Conservation (phyloP, 2,888 invertebrate genomes). For the Philereme transversata region DNA sequence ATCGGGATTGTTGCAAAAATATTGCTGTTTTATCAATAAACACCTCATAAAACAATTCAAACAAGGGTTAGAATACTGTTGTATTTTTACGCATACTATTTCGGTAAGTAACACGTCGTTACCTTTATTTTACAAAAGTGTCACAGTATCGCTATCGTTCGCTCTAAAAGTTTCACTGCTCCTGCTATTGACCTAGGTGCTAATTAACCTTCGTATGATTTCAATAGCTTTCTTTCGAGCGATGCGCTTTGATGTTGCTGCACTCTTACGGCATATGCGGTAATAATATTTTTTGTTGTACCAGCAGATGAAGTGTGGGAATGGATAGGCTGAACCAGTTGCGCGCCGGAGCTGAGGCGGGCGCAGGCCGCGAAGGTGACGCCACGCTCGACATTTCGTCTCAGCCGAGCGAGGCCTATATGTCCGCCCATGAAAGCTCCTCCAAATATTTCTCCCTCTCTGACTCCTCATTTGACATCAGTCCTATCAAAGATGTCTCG, state of each 20-base stretch:
- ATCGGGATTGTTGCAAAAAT: slow-evolving; percentile 55
- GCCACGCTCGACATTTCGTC: slow-evolving; percentile 70
- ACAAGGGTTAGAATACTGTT: slow-evolving; percentile 30
- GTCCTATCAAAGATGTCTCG: slow-evolving; percentile 65
- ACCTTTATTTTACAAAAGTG: slow-evolving; percentile 52
- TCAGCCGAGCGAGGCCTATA: slow-evolving; percentile 67
- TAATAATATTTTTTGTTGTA: slow-evolving; percentile 53
- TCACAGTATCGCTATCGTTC: slow-evolving; percentile 77
- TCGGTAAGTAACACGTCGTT: slow-evolving; percentile 48
- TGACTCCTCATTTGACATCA: slow-evolving; percentile 68
- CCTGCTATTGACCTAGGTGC: slow-evolving; percentile 78
- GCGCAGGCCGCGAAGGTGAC: slow-evolving; percentile 58
- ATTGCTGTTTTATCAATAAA: slow-evolving; percentile 37
- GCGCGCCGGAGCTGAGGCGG: slow-evolving; percentile 48
- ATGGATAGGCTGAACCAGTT: slow-evolving; percentile 80
- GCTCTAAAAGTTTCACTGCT: slow-evolving; percentile 78
- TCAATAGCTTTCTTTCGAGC: slow-evolving; percentile 58
- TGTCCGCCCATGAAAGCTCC: slow-evolving; percentile 74
- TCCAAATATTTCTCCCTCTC: slow-evolving; percentile 76
- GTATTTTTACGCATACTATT: slow-evolving; percentile 42
- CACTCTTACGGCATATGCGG: slow-evolving; percentile 37
- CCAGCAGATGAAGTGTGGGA: slow-evolving; percentile 76
- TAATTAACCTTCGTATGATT: slow-evolving; percentile 74
- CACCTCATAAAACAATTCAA: slow-evolving; percentile 29
- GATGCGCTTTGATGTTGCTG: slow-evolving; percentile 38